phyloP scores from a whole-genome alignment of 2,113 vertebrate genomes.

The Pangasianodon hypophthalmus region DNA sequence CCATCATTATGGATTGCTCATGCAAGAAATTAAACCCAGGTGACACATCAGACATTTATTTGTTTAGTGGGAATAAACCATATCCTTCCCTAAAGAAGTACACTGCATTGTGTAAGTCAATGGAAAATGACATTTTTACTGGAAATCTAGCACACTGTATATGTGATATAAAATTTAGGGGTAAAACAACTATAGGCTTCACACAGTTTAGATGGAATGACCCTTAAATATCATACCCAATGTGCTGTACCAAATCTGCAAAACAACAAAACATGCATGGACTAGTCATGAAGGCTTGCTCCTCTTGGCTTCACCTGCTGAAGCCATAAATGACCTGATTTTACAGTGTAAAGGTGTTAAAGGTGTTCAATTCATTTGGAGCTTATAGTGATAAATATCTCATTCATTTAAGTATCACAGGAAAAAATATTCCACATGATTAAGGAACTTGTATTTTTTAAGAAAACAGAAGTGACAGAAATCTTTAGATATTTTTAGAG shows the following conservation, averaged over 20 bases:
- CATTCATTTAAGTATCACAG: neutral
- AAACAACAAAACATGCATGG: neutral
- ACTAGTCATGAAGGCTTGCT: neutral
- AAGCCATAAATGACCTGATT: neutral
- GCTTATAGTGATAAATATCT: neutral
- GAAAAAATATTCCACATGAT: neutral
- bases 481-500: neutral
- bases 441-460: neutral
- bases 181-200: neutral
- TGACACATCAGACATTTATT: slow-evolving; percentile 20
- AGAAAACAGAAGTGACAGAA: neutral
- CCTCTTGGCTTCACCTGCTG: neutral
- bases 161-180: neutral
- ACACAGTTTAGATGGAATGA: neutral
- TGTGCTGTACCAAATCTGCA: neutral
- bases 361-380: neutral
- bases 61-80: neutral
- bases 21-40: slow-evolving; percentile 43
- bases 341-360: neutral
- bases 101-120: neutral
- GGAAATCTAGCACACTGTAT: neutral
- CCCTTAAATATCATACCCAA: neutral
- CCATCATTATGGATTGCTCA: slow-evolving; percentile 42
- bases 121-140: neutral
- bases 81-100: neutral